Percentiles rank a stretch among this genome's conserved stretches.
Evolutionary conservation across 2,113 vertebrate species (phyloP).

Genomic region (Melanerpes aurifrons): DNA sequence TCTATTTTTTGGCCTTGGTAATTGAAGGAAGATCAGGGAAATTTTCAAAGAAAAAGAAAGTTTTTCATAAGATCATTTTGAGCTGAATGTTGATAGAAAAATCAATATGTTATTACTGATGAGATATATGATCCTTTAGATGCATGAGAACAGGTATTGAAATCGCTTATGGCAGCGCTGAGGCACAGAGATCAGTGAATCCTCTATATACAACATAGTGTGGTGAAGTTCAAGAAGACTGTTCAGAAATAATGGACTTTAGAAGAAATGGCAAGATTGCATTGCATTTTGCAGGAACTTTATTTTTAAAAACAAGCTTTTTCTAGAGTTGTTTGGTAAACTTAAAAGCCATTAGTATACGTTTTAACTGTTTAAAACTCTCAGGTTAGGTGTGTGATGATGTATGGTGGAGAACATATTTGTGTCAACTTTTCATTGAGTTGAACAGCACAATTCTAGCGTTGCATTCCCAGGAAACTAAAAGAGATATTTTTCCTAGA

Average conservation of each 20-base stretch:
- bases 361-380: not conserved
- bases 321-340: not conserved
- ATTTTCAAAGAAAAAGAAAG: not conserved
- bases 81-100: not conserved
- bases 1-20: not conserved
- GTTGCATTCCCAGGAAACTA: not conserved
- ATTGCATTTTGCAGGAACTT: not conserved
- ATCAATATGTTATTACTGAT: not conserved
- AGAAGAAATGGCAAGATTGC: not conserved
- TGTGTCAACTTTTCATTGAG: not conserved
- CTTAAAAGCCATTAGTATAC: not conserved
- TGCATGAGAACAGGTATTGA: not conserved
- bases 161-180: not conserved
- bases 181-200: not conserved
- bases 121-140: not conserved
- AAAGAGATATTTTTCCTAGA: not conserved
- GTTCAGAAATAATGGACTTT: not conserved
- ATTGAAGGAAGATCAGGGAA: not conserved
- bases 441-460: not conserved
- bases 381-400: not conserved
- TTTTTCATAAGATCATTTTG: not conserved
- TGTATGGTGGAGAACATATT: not conserved
- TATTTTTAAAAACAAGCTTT: not conserved
- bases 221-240: not conserved
- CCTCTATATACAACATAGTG: not conserved